Base-by-base conservation (phyloP, 1,140 invertebrate species). In the Drosophila sturtevanti region DNA sequence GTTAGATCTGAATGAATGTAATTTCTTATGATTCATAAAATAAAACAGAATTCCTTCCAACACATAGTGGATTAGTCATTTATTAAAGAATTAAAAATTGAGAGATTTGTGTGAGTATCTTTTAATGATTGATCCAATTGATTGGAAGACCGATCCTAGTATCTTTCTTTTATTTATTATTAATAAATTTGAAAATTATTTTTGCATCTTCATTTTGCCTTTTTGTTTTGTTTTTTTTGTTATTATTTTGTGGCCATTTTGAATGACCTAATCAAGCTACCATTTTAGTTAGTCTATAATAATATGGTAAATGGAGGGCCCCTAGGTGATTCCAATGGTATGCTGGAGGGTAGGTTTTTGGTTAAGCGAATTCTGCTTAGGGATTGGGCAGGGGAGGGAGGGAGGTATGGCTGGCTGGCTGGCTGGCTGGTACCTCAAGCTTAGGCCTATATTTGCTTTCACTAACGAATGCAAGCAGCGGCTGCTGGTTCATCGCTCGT, bases 391-490 rank as follows among this genome's bases (percentile, higher is more conserved):
- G 2, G 16, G 14, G 7, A 6, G 14, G 41, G 41, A 37, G 11
- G 12, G 34, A 9, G 12, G 12, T 12, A 12, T 41, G 38, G n/a
- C n/a, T n/a, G n/a, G n/a, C n/a, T 41, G 38, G 16, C 27, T 41
- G 52, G 16, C 6, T 41, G 27, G 34, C 27, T 56, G 31, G 31
- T 56, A 56, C 54, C 54, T 56, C 54, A 34, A 56, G 27, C 54
- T 14, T 56, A 34, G 27, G 27, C 22, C 54, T 56, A 56, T 38
- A 89, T 89, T 89, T 89, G 80, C 73, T 89, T 85, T 89, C 60
- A 70, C 85, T 89, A 89, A 89, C 84, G 84, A 87, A 89, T 89
- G 79, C 84, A 80, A 80, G 77, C 80, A 52, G 27, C 27, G 27
- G 27, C 27, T 31, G 3, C 27, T 31, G 27, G 59, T 63, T 37